Percentiles rank a stretch among this genome's conserved stretches.
Conservation (phyloP, 2,888 invertebrate species). For the Drosophila austrosaltans region DNA sequence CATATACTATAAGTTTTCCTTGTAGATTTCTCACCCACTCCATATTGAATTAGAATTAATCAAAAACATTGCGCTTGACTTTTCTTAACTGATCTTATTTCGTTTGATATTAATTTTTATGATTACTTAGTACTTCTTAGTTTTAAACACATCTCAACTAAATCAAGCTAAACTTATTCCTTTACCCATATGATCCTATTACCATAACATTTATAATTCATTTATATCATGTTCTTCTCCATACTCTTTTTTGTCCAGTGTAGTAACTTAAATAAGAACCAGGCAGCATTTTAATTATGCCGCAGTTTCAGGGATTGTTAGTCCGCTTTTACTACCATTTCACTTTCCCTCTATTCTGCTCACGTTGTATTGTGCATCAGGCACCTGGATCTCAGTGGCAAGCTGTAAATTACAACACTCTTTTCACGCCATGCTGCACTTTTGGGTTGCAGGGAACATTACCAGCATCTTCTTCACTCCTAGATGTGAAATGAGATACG, state of each 20-base stretch:
- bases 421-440: slow-evolving; percentile 73
- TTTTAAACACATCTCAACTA: too few relatives aligned
- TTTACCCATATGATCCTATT: background rate
- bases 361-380: slow-evolving; percentile 8
- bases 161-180: too few relatives aligned
- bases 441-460: slow-evolving; percentile 52
- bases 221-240: background rate
- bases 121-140: too few relatives aligned
- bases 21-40: too few relatives aligned
- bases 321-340: slow-evolving; percentile 21
- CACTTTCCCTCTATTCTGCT: slow-evolving; percentile 22
- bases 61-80: too few relatives aligned
- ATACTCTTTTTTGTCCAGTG: slow-evolving; percentile 1
- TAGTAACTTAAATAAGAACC: slow-evolving; percentile 23
- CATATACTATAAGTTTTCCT: too few relatives aligned
- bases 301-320: slow-evolving; percentile 34
- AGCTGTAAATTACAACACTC: slow-evolving; percentile 70
- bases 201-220: background rate
- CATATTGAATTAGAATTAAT: too few relatives aligned
- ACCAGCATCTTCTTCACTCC: slow-evolving; percentile 19
- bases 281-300: slow-evolving; percentile 67
- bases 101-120: too few relatives aligned
- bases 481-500: slow-evolving; percentile 41
- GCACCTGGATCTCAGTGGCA: slow-evolving; percentile 11
- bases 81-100: too few relatives aligned